phyloP scores from a whole-genome alignment of 1,140 invertebrate genomes.

The Trichonephila inaurata region DNA sequence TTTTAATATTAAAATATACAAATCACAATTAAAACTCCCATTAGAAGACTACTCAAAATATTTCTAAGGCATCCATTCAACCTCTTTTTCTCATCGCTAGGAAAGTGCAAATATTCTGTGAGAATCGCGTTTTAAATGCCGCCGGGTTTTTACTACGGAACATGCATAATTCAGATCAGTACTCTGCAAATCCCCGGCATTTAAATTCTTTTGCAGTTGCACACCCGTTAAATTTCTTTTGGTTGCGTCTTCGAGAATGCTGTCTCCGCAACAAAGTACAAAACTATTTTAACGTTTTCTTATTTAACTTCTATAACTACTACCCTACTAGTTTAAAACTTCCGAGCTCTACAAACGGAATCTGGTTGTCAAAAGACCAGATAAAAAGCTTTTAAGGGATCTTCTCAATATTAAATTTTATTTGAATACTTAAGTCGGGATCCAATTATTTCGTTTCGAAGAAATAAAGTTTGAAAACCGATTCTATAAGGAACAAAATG shows the following conservation, averaged over 20 bases:
- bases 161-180: conserved; percentile 26
- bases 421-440: no score
- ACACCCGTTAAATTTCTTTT: neutral
- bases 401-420: neutral
- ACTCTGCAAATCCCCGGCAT: neutral
- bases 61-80: no score
- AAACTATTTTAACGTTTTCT: conserved; percentile 39
- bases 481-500: no score
- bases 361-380: conserved; percentile 2
- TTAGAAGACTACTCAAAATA: no score
- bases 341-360: neutral
- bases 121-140: conserved; percentile 7
- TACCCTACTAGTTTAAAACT: conserved; percentile 35
- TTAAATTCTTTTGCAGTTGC: neutral
- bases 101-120: no score
- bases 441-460: no score
- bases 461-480: no score
- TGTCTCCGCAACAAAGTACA: conserved; percentile 18
- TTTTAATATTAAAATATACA: no score
- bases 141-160: neutral
- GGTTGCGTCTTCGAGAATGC: neutral
- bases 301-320: conserved; percentile 34
- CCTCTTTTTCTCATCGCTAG: no score
- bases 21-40: no score
- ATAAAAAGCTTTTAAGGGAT: neutral